phyloP scores from a whole-genome alignment of 2,888 invertebrate species.

The Chromoteleia sp. region DNA sequence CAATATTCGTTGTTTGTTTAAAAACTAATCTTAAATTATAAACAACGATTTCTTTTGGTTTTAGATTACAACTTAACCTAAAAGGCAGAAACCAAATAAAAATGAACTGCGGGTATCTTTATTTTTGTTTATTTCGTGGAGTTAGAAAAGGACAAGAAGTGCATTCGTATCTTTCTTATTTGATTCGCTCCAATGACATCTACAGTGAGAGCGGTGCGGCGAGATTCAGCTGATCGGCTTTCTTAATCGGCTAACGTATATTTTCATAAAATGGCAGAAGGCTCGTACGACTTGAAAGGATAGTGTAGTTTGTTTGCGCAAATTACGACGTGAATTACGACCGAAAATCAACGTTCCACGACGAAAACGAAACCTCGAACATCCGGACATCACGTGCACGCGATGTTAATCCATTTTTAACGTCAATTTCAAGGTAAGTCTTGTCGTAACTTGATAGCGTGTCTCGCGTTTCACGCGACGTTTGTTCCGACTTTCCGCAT shows the following conservation, averaged over 20 bases:
- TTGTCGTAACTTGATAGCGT: slow-evolving; percentile 47
- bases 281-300: slow-evolving; percentile 17
- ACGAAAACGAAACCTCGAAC: slow-evolving; percentile 4
- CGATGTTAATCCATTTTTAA: slow-evolving; percentile 38
- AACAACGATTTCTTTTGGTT: too few species aligned
- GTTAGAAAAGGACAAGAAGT: slow-evolving; percentile 1
- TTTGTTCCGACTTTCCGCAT: slow-evolving; percentile 16
- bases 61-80: too few species aligned
- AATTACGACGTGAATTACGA: slow-evolving; percentile 46
- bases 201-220: slow-evolving; percentile 12
- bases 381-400: not conserved
- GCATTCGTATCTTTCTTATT: not conserved
- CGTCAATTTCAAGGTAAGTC: slow-evolving; percentile 57
- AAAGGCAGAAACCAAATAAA: too few species aligned
- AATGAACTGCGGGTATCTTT: too few species aligned
- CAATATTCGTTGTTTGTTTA: too few species aligned
- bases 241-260: slow-evolving; percentile 55
- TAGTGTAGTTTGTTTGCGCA: not conserved
- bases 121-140: not conserved
- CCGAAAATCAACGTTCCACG: not conserved
- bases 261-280: slow-evolving; percentile 65
- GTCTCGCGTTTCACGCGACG: slow-evolving; percentile 41
- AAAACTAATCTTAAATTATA: too few species aligned
- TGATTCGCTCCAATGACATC: slow-evolving; percentile 21
- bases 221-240: slow-evolving; percentile 65